Evolutionary conservation across 1,140 invertebrate genomes (phyloP), one percentile per base, ranked within the genome.

Genomic region (Polyergus mexicanus): DNA sequence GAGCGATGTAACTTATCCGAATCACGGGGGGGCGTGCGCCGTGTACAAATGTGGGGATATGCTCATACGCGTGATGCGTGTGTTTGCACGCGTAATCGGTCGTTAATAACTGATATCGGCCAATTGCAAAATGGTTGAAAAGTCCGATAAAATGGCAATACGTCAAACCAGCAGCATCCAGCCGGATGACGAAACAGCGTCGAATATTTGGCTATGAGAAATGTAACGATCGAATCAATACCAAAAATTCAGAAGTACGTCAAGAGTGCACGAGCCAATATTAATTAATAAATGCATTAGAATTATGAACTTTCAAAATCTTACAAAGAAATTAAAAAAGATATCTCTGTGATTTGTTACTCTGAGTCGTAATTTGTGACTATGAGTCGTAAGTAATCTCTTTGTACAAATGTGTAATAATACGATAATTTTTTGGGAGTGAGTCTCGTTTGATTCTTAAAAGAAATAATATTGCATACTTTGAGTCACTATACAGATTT

Each of bases 51-150:
- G 54, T 71, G 77, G 25, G 38, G 19, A 58, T 44, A 38, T 65
- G 25, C 25, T 68, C 66, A 6, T 41, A 56, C 68, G 35, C 35
- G 28, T 58, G 28, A 84, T 75, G 62, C 81, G 35, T 76, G 47
- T 84, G 60, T 84, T 84, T 84, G 69, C 81, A 77, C 72, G 81
- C 81, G 71, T 84, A 84, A 84, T 77, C 71, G 81, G 62, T 84
- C 81, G 60, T 84, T 77, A 77, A 77, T 84, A 77, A 75, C 71
- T 66, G 81, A 77, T 44, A 75, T 84, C 62, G 81, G 47, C 58
- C 60, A 84, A 84, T 84, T 77, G 72, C 81, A 77, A 84, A 84
- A 84, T 66, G 44, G 69, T 65, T 84, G 81, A 44, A 60, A 77
- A 84, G 58, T 28, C 44, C 71, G 60, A 84, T 84, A 84, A 51